Conservation (phyloP, 2,797 vertebrate species). For the Aselliscus stoliczkanus region DNA sequence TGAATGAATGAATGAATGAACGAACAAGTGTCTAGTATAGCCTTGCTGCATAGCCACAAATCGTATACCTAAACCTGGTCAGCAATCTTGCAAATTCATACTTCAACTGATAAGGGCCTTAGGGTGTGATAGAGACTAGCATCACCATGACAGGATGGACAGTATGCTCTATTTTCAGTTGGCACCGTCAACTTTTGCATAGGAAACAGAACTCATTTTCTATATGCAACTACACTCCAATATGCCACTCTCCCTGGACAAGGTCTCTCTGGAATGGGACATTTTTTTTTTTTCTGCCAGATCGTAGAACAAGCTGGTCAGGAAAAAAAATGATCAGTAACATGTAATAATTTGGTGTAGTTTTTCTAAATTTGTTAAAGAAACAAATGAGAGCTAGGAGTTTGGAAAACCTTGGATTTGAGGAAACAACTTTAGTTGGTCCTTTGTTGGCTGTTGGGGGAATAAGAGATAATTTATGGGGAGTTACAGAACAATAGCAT, state of each 20-base stretch:
- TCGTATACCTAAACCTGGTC: background rate
- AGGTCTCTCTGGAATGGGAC: background rate
- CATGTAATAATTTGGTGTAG: background rate
- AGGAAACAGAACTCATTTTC: background rate
- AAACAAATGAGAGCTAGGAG: background rate
- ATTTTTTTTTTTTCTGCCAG: background rate
- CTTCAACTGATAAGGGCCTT: background rate
- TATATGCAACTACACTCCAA: no score
- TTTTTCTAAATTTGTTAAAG: background rate
- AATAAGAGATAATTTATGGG: background rate
- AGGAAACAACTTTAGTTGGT: background rate
- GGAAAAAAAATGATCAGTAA: background rate
- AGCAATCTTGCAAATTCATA: background rate
- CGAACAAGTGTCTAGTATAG: background rate
- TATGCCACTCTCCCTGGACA: background rate
- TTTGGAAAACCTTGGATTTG: background rate
- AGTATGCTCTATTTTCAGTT: background rate
- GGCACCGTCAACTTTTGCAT: background rate
- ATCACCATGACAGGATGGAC: background rate
- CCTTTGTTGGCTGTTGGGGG: background rate
- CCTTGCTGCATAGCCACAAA: background rate
- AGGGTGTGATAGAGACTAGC: background rate
- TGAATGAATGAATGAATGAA: background rate
- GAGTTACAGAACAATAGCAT: background rate
- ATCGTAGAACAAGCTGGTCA: background rate